Evolutionary conservation across 2,113 vertebrate genomes (phyloP).

Genomic region (Labrus mixtus): DNA sequence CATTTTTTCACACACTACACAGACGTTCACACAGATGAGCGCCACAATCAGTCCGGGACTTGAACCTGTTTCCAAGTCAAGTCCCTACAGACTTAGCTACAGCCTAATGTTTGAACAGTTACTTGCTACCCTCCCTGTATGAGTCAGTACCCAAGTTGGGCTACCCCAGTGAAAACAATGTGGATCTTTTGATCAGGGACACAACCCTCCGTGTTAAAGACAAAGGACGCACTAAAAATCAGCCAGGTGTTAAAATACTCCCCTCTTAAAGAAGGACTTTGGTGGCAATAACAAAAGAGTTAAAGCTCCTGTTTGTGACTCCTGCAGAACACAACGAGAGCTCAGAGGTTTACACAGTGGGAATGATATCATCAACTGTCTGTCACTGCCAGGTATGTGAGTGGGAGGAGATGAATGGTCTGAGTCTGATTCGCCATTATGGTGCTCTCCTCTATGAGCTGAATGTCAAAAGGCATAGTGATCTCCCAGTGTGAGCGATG

Average conservation of each 20-base stretch:
- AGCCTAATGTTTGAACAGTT: no score
- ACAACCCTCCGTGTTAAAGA: neutral
- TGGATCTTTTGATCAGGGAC: slow-evolving; percentile 15
- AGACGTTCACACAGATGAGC: no score
- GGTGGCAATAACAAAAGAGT: neutral
- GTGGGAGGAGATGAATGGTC: slow-evolving; percentile 38
- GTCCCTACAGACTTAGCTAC: no score
- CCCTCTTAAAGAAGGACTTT: neutral
- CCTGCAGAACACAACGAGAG: neutral
- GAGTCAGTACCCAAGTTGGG: no score
- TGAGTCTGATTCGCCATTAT: slow-evolving; percentile 46
- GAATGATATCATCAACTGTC: slow-evolving; percentile 9
- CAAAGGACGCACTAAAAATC: slow-evolving; percentile 1
- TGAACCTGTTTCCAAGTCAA: no score
- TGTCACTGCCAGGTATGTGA: slow-evolving; percentile 20
- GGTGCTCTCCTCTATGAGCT: slow-evolving; percentile 35
- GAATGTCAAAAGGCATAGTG: slow-evolving; percentile 59
- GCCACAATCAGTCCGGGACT: no score
- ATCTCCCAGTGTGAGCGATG: slow-evolving; percentile 33
- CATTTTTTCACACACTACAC: no score
- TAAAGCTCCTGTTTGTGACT: neutral
- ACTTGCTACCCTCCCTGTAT: no score
- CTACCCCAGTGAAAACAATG: neutral
- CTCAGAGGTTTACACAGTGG: neutral
- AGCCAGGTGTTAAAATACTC: neutral